phyloP scores from a whole-genome alignment of 2,888 invertebrate genomes.

The Acleris sparsana region DNA sequence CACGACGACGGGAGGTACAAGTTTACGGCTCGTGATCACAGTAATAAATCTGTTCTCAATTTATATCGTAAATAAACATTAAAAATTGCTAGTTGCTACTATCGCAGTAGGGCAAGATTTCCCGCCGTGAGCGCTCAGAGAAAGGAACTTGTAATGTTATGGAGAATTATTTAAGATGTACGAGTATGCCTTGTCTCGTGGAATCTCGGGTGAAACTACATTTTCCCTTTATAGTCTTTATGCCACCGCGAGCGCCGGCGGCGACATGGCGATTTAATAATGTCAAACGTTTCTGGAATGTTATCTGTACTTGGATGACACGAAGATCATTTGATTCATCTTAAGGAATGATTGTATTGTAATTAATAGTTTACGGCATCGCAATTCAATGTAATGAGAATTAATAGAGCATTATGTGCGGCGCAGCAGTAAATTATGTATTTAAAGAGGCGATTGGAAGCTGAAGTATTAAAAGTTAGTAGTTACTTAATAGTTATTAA shows the following conservation, averaged over 20 bases:
- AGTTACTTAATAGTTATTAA: slow-evolving; percentile 2
- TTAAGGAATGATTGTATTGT: not conserved
- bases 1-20: slow-evolving; percentile 2
- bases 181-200: slow-evolving; percentile 25
- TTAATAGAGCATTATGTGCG: not conserved
- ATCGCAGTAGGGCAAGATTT: slow-evolving; percentile 48
- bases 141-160: slow-evolving; percentile 50
- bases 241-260: slow-evolving; percentile 2
- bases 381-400: not conserved
- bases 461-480: not conserved
- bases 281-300: slow-evolving; percentile 22
- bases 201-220: slow-evolving; percentile 32
- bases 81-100: slow-evolving; percentile 17
- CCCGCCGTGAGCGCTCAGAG: slow-evolving; percentile 51
- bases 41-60: slow-evolving; percentile 21
- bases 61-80: slow-evolving; percentile 33
- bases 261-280: slow-evolving; percentile 5
- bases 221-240: slow-evolving; percentile 25
- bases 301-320: slow-evolving; percentile 4
- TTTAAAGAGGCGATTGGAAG: slow-evolving; percentile 4
- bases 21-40: slow-evolving; percentile 24
- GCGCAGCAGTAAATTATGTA: not conserved
- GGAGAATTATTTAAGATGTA: slow-evolving; percentile 48
- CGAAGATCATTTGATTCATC: slow-evolving; percentile 4
- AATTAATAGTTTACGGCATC: no score